Base-by-base conservation (phyloP, 2,888 invertebrate species). In the Scaptomyza polygonia region DNA sequence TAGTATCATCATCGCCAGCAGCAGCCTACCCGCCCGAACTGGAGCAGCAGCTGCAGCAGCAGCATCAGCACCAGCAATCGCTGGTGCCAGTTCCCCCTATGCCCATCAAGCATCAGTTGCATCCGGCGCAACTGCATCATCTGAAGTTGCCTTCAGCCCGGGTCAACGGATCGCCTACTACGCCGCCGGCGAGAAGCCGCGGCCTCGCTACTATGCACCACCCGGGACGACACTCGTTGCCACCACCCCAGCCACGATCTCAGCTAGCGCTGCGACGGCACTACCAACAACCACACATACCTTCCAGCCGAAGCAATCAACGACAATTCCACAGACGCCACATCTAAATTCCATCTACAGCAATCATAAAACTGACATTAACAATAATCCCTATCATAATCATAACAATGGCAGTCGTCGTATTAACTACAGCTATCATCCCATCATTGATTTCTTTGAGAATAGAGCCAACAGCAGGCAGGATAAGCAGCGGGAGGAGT, bases 361-460 rank as follows among this genome's bases (percentile, higher is more conserved):
- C 61, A 54, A 62, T 30, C 58, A 48, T 18, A 57, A 67, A 12
- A 42, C n/a, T 25, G 55, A 57, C 14, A 57, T 43, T 12, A 40
- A 30, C 32, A 32, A 39, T 16, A 36, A 14, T 36, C 3, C 3
- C 16, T 32, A 30, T 9, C 11, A 32, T 32, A n/a, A 32, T 48
- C 32, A 32, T 32, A 48, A 51, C 43, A 61, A 61, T 25, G 56
- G 72, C 12, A 71, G 62, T 47, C 89, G 94, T 84, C 93, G 95
- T 83, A 93, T 96, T 42, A 96, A 96, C 91, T 96, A 96, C 88
- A 96, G 95, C 88, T 96, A 96, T 83, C 96, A 96, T 91, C 96
- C 96, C 1, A 96, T 96, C 48, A 96, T 96, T 75, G 96, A 96
- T 86, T 96, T 96, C 89, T 96, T 96, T 89, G 94, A 93, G 72